Base-by-base conservation (phyloP, 2,113 vertebrate genomes). In the Coreoperca whiteheadi region DNA sequence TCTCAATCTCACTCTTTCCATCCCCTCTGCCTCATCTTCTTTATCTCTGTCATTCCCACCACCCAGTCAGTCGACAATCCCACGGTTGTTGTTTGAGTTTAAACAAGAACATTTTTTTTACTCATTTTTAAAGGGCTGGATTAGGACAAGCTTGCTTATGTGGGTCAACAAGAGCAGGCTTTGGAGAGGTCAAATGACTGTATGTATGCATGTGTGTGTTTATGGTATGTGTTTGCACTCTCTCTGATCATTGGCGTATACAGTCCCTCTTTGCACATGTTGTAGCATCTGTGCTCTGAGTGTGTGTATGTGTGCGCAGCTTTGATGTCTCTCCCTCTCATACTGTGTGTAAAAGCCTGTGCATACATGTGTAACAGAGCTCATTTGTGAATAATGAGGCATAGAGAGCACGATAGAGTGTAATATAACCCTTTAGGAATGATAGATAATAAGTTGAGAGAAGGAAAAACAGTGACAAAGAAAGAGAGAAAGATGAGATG, bases 361-460 rank as follows among this genome's bases (percentile, higher is more conserved):
- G 65, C 78, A 63, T 82, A 85, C 63, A 78, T 70, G 80, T 78
- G 78, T 88, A 65, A 87, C 75, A 53, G 73, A 94, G 85, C 87
- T 90, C 78, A 85, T 92, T 91, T 89, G 89, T 89, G 91, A 90
- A 92, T 93, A 92, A 95, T 92, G 90, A 91, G 82, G 83, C 86
- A 73, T n/a, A 73, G 59, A 74, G 53, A 48, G 51, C n/a, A 28
- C 78, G 74, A 50, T 37, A 56, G 63, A 77, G 67, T 63, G 76
- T 80, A 79, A 87, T 87, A 86, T 74, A 73, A 79, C 82, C 67
- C 84, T 86, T 80, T 71, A 87, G 77, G 77, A 91, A 86, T 87
- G 89, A 89, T 78, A 77, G 75, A 88, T 79, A 85, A 73, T 46
- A 69, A 77, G 71, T 63, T 72, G 57, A 80, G 74, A 50, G 66